Conservation (phyloP, 2,888 invertebrate genomes). For the Cryptocephalus moraei region DNA sequence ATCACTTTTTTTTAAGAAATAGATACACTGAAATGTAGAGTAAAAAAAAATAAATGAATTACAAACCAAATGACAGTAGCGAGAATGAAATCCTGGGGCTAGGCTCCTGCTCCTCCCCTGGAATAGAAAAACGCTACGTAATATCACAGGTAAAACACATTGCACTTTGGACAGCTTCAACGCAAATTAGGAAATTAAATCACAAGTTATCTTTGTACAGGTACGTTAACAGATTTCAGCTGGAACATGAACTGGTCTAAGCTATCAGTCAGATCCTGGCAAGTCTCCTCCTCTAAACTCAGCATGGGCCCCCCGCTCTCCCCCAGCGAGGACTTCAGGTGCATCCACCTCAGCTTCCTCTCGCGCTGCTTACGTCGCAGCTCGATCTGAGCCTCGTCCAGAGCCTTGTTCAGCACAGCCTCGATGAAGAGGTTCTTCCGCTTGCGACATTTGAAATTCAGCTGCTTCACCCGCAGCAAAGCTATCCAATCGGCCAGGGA, state of each 20-base stretch:
- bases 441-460: conserved; percentile 36
- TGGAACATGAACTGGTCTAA: conserved; percentile 56
- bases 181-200: conserved; percentile 10
- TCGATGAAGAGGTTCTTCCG: conserved; percentile 53
- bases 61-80: conserved; percentile 30
- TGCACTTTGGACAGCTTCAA: conserved; percentile 18
- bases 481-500: conserved; percentile 50
- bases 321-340: conserved; percentile 19
- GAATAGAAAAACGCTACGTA: conserved; percentile 37
- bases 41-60: conserved; percentile 22
- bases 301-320: conserved; percentile 4
- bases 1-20: conserved; percentile 10
- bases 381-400: conserved; percentile 49
- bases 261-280: conserved; percentile 48
- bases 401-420: conserved; percentile 52
- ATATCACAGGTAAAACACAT: conserved; percentile 31
- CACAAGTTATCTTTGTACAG: conserved; percentile 34
- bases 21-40: conserved; percentile 11
- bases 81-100: conserved; percentile 1
- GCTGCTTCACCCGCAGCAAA: conserved; percentile 52
- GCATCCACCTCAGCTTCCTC: conserved; percentile 49
- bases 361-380: conserved; percentile 51
- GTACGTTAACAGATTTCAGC: conserved; percentile 47
- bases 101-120: conserved; percentile 22
- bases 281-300: conserved; percentile 23